Evolutionary conservation across 2,113 vertebrate species (phyloP).

Genomic region (Nerophis lumbriciformis): DNA sequence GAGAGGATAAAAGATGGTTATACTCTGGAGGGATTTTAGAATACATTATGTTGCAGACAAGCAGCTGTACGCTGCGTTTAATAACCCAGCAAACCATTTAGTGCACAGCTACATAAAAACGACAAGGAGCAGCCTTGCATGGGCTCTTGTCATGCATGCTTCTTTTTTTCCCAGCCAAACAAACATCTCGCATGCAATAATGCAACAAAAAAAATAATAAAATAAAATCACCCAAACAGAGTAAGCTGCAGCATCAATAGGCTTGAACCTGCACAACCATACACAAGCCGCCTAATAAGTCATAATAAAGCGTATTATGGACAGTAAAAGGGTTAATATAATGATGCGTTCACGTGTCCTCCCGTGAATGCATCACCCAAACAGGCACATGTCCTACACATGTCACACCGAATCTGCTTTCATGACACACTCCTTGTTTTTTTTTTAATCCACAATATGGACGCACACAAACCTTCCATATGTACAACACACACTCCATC

Average conservation of each 20-base stretch:
- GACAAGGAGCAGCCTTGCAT: conserved; percentile 32
- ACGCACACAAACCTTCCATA: conserved; percentile 4
- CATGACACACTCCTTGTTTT: not conserved
- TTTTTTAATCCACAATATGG: not conserved
- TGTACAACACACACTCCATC: conserved; percentile 9
- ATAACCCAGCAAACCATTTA: conserved; percentile 58
- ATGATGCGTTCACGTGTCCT: conserved; percentile 40
- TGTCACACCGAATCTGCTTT: conserved; percentile 36
- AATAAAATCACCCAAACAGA: no score
- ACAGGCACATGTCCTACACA: conserved; percentile 45
- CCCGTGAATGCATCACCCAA: conserved; percentile 35
- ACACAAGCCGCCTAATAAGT: not conserved
- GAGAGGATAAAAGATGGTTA: conserved; percentile 61
- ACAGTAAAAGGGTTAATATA: not conserved
- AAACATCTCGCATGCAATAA: conserved; percentile 17
- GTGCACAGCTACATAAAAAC: conserved; percentile 47
- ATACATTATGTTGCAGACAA: conserved; percentile 63
- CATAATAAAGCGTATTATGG: no score
- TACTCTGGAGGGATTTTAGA: conserved; percentile 61
- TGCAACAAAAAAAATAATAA: conserved; percentile 6
- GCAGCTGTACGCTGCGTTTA: conserved; percentile 60
- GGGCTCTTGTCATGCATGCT: conserved; percentile 24
- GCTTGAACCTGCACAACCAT: not conserved
- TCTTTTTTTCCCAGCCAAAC: conserved; percentile 18
- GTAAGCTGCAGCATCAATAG: no score